These are phyloP conservation scores for Trematomus loennbergii DNA, from an alignment of 2,113 vertebrate genomes.

Conservation along the genomic window DNA sequence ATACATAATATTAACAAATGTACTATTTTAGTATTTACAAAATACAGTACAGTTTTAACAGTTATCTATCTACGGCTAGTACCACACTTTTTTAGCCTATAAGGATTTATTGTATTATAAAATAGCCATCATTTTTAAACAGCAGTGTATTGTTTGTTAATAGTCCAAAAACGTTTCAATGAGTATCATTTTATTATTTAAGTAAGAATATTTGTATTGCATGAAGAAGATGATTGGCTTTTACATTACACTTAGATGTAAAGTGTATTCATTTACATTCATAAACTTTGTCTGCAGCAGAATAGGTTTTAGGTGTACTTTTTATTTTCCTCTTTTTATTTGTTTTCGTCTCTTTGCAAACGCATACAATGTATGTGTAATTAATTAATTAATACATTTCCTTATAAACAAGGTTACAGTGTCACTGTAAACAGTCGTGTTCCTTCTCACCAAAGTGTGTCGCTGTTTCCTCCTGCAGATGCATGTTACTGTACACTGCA, in stretches of 20 bases:
- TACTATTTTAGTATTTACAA: neutral
- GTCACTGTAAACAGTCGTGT: neutral
- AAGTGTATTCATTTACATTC: neutral
- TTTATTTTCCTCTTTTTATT: neutral
- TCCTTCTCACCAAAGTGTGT: constrained; percentile 64
- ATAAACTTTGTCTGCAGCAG: neutral
- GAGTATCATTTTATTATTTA: neutral
- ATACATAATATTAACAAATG: neutral
- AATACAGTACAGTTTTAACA: neutral
- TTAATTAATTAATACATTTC: neutral
- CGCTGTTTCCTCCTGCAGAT: constrained; percentile 66
- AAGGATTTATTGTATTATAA: neutral
- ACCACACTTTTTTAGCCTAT: neutral
- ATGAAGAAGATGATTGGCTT: neutral
- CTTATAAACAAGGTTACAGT: neutral
- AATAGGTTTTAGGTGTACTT: neutral
- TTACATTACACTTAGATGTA: neutral
- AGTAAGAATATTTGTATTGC: neutral
- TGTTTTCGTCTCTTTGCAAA: neutral
- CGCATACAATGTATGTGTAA: neutral
- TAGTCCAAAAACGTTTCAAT: neutral
- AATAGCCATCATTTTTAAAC: neutral
- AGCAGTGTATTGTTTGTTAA: neutral
- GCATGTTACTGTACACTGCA: constrained; percentile 17
- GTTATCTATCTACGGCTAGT: neutral